Conservation (phyloP, 2,888 invertebrate species). For the Mayetiola destructor region DNA sequence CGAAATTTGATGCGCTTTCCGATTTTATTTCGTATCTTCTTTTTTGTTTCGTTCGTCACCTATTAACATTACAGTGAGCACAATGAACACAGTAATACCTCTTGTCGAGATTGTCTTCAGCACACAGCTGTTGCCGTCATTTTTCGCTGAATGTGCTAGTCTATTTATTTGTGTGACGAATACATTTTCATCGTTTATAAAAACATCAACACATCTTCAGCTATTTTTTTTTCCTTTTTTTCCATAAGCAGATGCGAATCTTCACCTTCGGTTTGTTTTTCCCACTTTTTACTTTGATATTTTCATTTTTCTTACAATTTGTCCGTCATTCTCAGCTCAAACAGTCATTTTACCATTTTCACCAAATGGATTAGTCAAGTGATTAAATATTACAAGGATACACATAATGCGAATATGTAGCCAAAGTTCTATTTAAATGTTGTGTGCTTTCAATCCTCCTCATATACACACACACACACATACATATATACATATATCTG, state of each 20-base stretch:
- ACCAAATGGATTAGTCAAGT: background rate
- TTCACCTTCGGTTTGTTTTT: background rate
- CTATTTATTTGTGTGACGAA: constrained; percentile 11
- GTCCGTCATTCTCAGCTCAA: background rate
- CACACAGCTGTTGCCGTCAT: constrained; percentile 2
- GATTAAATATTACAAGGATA: background rate
- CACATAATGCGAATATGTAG: background rate
- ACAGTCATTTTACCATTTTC: too few relatives aligned
- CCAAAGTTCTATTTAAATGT: too few relatives aligned
- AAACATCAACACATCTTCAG: background rate
- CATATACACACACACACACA: background rate
- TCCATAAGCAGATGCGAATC: background rate
- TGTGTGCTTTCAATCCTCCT: too few relatives aligned
- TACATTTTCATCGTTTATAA: background rate
- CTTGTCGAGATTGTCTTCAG: too few relatives aligned
- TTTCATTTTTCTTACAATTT: background rate
- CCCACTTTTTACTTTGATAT: background rate
- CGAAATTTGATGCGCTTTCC: background rate
- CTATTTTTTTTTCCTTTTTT: background rate
- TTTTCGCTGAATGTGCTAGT: background rate
- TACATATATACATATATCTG: background rate
- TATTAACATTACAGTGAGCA: background rate
- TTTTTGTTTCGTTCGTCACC: background rate
- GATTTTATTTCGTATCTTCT: background rate
- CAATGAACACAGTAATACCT: background rate